phyloP scores from a whole-genome alignment of 1,140 invertebrate genomes.

The Lasaia peninsularis region DNA sequence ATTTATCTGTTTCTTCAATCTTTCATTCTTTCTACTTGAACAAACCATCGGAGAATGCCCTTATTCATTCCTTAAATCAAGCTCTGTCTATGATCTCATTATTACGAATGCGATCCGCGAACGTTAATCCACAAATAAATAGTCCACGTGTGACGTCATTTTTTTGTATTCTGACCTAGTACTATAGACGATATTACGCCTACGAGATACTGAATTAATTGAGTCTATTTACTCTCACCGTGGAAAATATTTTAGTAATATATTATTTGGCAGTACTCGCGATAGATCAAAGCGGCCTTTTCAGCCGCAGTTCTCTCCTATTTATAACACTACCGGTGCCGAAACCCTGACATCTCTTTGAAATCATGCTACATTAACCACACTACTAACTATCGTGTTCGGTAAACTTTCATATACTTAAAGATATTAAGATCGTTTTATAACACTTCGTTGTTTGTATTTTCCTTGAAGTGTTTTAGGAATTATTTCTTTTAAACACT shows the following conservation, averaged over 20 bases:
- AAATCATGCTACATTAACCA: constrained; percentile 28
- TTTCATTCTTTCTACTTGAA: too few relatives aligned
- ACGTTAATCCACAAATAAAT: too few relatives aligned
- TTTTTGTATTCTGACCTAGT: too few relatives aligned
- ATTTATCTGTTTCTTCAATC: too few relatives aligned
- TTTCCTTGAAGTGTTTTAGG: background rate
- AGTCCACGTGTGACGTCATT: too few relatives aligned
- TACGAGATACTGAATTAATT: too few relatives aligned
- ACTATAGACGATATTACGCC: too few relatives aligned
- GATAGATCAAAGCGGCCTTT: constrained; percentile 8
- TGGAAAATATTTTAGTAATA: background rate
- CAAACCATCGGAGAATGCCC: too few relatives aligned
- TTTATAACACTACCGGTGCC: constrained; percentile 20
- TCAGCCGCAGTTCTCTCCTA: constrained; percentile 26
- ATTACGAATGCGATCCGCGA: too few relatives aligned
- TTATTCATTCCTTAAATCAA: too few relatives aligned
- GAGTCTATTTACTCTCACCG: background rate
- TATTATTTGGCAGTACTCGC: constrained; percentile 14
- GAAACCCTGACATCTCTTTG: constrained; percentile 29
- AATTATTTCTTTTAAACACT: too few relatives aligned
- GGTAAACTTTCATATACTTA: constrained; percentile 1
- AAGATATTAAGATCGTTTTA: background rate
- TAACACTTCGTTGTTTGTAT: background rate
- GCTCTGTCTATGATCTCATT: too few relatives aligned
- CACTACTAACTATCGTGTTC: constrained; percentile 1